Evolutionary conservation across 2,797 vertebrate genomes (phyloP).

Genomic region (Cuculus canorus): DNA sequence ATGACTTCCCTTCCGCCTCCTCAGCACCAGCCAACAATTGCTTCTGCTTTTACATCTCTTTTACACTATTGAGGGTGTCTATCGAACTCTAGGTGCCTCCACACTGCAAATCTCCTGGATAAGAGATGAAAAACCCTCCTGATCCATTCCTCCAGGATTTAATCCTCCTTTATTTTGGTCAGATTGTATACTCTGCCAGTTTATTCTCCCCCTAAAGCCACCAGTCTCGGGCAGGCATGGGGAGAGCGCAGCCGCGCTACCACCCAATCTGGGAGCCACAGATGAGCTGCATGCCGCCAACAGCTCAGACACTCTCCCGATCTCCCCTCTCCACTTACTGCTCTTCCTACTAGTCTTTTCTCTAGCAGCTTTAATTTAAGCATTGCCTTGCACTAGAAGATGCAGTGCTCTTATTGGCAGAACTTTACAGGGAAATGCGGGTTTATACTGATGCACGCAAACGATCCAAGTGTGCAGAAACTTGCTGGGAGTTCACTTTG

Average conservation of each 20-base stretch:
- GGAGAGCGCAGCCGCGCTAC: not conserved
- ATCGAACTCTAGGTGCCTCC: not conserved
- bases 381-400: not conserved
- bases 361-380: constrained; percentile 14
- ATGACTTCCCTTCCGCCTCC: not conserved
- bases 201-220: not conserved
- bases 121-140: not conserved
- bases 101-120: not conserved
- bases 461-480: not conserved
- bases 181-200: not conserved
- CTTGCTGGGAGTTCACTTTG: not conserved
- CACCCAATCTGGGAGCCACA: not conserved
- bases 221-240: not conserved
- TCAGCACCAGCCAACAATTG: not conserved
- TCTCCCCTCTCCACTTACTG: not conserved
- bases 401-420: not conserved
- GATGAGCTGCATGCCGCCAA: not conserved
- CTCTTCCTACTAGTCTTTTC: not conserved
- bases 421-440: not conserved
- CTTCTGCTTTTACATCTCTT: not conserved
- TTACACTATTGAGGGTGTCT: accelerated
- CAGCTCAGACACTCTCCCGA: not conserved
- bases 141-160: not conserved
- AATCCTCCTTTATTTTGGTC: not conserved
- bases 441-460: not conserved